phyloP scores from a whole-genome alignment of 2,113 vertebrate species.

The Miniopterus natalensis region DNA sequence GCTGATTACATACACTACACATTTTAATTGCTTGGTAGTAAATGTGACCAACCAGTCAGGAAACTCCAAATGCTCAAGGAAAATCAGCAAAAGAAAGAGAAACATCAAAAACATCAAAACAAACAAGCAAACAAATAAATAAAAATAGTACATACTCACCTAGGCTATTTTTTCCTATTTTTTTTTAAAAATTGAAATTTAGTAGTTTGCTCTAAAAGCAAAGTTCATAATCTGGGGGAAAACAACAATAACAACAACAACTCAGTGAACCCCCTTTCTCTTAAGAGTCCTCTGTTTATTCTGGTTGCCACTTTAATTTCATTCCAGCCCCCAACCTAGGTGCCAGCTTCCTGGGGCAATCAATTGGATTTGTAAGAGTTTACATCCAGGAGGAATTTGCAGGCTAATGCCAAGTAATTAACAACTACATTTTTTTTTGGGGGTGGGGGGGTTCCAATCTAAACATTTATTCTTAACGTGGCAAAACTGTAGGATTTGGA shows the following conservation, averaged over 20 bases:
- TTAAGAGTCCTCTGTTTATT: background rate
- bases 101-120: background rate
- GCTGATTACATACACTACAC: background rate
- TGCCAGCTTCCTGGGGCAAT: background rate
- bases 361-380: background rate
- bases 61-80: background rate
- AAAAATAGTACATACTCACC: background rate
- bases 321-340: background rate
- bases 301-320: background rate
- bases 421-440: background rate
- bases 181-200: background rate
- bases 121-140: background rate
- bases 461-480: conserved; percentile 56
- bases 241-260: background rate
- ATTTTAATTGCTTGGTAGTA: background rate
- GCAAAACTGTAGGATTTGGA: conserved; percentile 9
- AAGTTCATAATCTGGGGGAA: background rate
- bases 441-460: background rate
- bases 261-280: background rate
- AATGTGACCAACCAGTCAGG: background rate
- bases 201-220: background rate
- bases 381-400: background rate
- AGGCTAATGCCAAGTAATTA: conserved; percentile 11
- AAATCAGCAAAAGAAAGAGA: background rate
- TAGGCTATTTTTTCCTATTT: background rate